These are phyloP conservation scores for Anser brachyrhynchus DNA, from an alignment of 2,113 vertebrate species.

Conservation along the genomic window DNA sequence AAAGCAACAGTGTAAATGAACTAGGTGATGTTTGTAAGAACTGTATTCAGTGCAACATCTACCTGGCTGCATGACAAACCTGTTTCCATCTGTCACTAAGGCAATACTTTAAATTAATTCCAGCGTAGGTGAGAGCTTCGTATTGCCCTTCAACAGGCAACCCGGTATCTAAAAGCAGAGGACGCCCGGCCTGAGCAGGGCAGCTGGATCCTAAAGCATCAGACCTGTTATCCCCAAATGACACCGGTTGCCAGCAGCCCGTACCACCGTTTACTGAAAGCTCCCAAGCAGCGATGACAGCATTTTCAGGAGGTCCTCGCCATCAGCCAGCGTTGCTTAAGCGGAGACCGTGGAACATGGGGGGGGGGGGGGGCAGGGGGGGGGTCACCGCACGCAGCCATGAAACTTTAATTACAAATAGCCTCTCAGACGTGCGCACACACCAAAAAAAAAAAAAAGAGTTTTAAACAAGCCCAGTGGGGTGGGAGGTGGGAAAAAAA, in stretches of 20 bases:
- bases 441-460: not conserved
- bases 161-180: not conserved
- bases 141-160: not conserved
- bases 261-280: accelerated
- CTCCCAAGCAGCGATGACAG: not conserved
- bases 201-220: not conserved
- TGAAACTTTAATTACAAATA: conserved; percentile 26
- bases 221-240: not conserved
- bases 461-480: not conserved
- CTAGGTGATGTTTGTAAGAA: not conserved
- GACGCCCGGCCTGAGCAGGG: not conserved
- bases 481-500: too few relatives aligned
- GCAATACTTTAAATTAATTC: not conserved
- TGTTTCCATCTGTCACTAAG: not conserved
- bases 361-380: too few relatives aligned
- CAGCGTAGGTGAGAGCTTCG: not conserved
- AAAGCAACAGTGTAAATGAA: not conserved
- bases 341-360: accelerated
- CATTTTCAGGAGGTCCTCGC: not conserved
- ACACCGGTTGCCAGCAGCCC: not conserved
- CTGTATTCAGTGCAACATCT: accelerated
- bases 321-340: not conserved
- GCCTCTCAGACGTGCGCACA: not conserved
- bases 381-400: not conserved
- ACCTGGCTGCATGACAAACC: not conserved